Evolutionary conservation across 2,797 vertebrate genomes (phyloP), one percentile per base, ranked within the genome.

Genomic region (Siniperca obscura): DNA sequence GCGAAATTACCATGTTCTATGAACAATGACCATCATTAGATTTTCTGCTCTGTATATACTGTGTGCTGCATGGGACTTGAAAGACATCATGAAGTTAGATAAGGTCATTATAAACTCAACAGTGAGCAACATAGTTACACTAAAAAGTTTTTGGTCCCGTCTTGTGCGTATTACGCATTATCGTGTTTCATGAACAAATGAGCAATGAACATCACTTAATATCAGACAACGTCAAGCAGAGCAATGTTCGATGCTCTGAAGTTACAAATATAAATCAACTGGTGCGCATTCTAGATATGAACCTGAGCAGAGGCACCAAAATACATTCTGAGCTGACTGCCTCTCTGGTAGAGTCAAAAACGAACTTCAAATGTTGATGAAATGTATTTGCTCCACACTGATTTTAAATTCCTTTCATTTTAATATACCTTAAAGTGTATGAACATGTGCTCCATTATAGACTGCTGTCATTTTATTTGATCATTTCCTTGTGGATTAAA

Each of bases 101-200:
- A 13, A n/a, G 19, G 4, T 50, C 9, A 48, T 16, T 22, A 1
- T 6, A 40, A 36, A 36, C 57, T 52, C 13, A 22, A 44, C 44
- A 36, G 0, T 40, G 7, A 48, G 11, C 6, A 10, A 17, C 6
- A 16, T 1, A 25, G 3, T 30, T 44, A 3, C 8, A 22, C 16
- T 1, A 8, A n/a, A 55, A 36, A 17, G 6, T 48, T 22, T n/a
- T 6, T 34, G 17, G 5, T 14, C 1, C 13, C 4, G 12, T 13
- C 38, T 56, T 17, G 61, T 72, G 76, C 55, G 62, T 50, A 55
- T 71, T 62, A 22, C 53, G 55, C 55, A 50, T 25, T 36, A n/a
- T 27, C 3, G n/a, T 30, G 6, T 52, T 69, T n/a, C 5, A 11
- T 4, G 19, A 42, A 17, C 59, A 55, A 38, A 42, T 3, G 34